Percentiles rank a stretch among this genome's conserved stretches.
These are phyloP conservation scores for Colistium nudipinnis DNA, from an alignment of 2,113 vertebrate genomes.

Conservation along the genomic window DNA sequence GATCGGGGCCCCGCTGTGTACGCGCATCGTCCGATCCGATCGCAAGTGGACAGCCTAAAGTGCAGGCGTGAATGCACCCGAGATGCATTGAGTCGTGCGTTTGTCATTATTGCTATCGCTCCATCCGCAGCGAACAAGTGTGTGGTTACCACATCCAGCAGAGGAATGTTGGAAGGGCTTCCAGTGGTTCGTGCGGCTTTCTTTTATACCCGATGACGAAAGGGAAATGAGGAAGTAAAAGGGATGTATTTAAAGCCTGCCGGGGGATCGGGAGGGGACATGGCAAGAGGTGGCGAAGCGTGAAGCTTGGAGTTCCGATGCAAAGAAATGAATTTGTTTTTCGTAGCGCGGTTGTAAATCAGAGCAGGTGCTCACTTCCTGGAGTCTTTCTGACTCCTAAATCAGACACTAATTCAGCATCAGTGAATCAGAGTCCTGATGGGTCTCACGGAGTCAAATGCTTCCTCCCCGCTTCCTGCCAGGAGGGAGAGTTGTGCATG, in stretches of 20 bases:
- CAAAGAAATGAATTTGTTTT: background rate
- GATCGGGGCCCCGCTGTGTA: background rate
- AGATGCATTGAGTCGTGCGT: background rate
- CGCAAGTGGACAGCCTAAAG: background rate
- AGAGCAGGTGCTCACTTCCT: slow-evolving; percentile 5
- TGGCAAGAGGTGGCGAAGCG: background rate
- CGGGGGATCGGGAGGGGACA: background rate
- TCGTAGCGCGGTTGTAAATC: slow-evolving; percentile 23
- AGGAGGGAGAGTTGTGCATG: background rate
- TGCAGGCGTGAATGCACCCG: background rate
- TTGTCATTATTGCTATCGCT: background rate
- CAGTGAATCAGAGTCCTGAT: slow-evolving; percentile 16
- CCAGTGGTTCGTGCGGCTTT: background rate
- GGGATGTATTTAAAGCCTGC: background rate
- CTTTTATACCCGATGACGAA: too few species aligned
- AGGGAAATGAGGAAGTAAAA: background rate
- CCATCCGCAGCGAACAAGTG: background rate
- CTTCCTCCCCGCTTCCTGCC: background rate
- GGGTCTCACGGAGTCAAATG: background rate
- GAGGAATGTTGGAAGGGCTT: slow-evolving; percentile 22
- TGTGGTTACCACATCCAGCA: slow-evolving; percentile 1
- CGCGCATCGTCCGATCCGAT: background rate
- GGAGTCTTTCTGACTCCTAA: slow-evolving; percentile 16
- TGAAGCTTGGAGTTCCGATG: background rate
- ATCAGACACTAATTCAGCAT: slow-evolving; percentile 37